Evolutionary conservation across 2,888 invertebrate genomes (phyloP), one percentile per base, ranked within the genome.

Genomic region (Pollenia amentaria): DNA sequence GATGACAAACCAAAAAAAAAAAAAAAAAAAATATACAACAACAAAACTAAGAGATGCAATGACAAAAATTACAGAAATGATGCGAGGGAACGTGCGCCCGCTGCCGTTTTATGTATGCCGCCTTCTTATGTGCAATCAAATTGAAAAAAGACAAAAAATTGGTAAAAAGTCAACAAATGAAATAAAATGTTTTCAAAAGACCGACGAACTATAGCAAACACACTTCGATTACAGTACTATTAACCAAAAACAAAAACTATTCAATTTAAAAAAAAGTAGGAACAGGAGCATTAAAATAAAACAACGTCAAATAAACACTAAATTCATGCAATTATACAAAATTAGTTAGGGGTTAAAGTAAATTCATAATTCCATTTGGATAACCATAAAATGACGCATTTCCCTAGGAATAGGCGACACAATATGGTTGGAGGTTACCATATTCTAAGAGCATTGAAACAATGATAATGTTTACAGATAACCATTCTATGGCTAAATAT

Each of bases 41-140:
- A 9, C 21, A 80, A 44, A 72, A 53, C 64, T 69, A 81, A 79
- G 48, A 87, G 87, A 88, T 88, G 88, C 88, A 87, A 89, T 89
- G 88, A 89, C 89, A 89, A 89, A 88, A 89, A 88, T 89, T 88
- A 85, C 77, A 83, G 82, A 88, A 89, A 83, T 89, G 88, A 89
- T 88, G 88, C 88, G 87, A 88, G 87, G 87, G 88, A 89, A 89
- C 88, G 88, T 87, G 88, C 89, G 89, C 85, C 88, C 88, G 79
- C 87, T 83, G 79, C 84, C 62, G 85, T 88, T 89, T 89, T 70
- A 89, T 88, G 57, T 88, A 57, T 77, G 85, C 89, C 89, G 89
- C 85, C 85, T 67, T 85, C 69, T 62, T 72, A 77, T 73, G 73
- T 78, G 78, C 73, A 81, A 73, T 87, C 64, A 78, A 79, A 75